These are phyloP conservation scores for Alaudala cheleensis DNA, from an alignment of 2,113 vertebrate species.

Conservation along the genomic window DNA sequence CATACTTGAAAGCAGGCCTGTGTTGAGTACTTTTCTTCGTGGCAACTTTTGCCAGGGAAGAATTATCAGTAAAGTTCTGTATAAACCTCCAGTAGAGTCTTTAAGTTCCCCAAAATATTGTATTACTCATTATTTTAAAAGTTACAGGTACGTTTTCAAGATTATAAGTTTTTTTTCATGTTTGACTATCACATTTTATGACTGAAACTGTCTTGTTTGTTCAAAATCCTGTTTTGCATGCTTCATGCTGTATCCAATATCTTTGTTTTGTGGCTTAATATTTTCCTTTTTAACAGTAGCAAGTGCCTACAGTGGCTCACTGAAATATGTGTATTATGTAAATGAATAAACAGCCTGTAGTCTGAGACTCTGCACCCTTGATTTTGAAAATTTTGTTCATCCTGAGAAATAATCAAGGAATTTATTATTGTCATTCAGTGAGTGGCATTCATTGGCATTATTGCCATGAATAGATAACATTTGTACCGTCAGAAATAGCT, in stretches of 20 bases:
- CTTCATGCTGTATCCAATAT: neutral
- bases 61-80: rapidly evolving
- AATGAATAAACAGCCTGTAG: neutral
- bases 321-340: neutral
- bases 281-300: neutral
- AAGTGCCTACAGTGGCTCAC: neutral
- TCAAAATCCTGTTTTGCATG: neutral
- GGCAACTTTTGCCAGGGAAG: neutral
- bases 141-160: neutral
- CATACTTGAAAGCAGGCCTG: neutral
- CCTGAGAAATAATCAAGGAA: neutral
- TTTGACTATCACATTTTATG: neutral
- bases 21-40: neutral
- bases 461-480: neutral
- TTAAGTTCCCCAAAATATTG: neutral
- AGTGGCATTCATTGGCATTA: neutral
- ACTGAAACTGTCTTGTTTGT: neutral
- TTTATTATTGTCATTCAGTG: neutral
- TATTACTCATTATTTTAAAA: neutral
- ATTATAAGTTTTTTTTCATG: neutral
- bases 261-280: neutral
- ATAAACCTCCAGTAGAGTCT: neutral
- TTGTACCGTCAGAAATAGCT: neutral
- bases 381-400: neutral
- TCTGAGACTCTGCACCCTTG: neutral